Evolutionary conservation across 1,140 invertebrate genomes (phyloP).

Genomic region (Ericerus pela): DNA sequence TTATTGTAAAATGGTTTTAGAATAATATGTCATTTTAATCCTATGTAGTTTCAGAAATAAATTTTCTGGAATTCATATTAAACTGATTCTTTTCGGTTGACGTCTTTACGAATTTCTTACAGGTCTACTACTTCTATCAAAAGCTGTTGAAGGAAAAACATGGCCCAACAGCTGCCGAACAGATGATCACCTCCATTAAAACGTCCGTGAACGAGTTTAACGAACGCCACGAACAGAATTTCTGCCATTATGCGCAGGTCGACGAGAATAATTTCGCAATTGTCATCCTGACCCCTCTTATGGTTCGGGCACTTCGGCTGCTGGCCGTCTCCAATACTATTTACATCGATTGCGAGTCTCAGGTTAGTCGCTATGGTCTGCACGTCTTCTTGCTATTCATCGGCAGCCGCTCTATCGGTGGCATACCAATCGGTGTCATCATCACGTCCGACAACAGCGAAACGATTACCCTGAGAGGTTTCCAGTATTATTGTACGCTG

Average conservation of each 20-base stretch:
- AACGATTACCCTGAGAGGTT: not conserved
- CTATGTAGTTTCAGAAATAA: too few relatives aligned
- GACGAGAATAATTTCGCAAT: not conserved
- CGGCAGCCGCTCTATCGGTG: not conserved
- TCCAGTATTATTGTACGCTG: not conserved
- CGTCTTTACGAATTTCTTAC: not conserved
- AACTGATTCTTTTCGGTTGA: too few relatives aligned
- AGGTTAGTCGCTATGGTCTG: not conserved
- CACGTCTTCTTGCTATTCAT: not conserved
- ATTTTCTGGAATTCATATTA: too few relatives aligned
- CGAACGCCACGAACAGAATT: not conserved
- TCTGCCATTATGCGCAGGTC: not conserved
- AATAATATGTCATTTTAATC: too few relatives aligned
- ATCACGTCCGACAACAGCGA: not conserved
- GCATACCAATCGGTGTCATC: not conserved
- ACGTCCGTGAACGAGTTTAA: not conserved
- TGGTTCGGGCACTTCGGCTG: not conserved
- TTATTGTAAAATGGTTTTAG: too few relatives aligned
- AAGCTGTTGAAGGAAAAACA: not conserved
- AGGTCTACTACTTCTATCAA: constrained; percentile 7
- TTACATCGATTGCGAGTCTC: not conserved
- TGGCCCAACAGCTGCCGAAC: not conserved
- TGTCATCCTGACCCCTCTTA: not conserved
- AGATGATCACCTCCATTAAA: not conserved
- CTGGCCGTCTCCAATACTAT: not conserved